These are phyloP conservation scores for Rafetus swinhoei DNA, from an alignment of 2,113 vertebrate genomes.

Conservation along the genomic window DNA sequence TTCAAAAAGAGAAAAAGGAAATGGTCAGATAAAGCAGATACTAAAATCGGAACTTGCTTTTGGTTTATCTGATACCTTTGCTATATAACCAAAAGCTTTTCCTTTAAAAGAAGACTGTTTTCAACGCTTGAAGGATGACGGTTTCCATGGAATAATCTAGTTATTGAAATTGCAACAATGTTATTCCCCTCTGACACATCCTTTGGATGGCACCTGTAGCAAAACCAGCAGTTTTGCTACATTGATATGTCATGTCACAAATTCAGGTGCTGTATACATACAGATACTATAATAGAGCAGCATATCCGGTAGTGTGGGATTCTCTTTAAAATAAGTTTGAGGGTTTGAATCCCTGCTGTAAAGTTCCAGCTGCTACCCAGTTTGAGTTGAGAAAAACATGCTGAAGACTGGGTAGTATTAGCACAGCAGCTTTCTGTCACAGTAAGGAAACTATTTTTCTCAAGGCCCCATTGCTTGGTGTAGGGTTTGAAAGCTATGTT, in stretches of 20 bases:
- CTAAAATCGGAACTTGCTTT: neutral
- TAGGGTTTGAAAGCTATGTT: neutral
- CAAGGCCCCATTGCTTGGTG: slow-evolving; percentile 25
- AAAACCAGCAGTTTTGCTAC: neutral
- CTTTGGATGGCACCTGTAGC: neutral
- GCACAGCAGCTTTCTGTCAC: slow-evolving; percentile 49
- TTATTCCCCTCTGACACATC: neutral
- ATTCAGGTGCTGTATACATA: neutral
- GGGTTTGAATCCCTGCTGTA: slow-evolving; percentile 5
- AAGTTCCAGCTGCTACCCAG: slow-evolving; percentile 5
- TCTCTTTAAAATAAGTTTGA: neutral
- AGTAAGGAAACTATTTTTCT: slow-evolving; percentile 39
- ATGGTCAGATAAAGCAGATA: neutral
- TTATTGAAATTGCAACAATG: neutral
- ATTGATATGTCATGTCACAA: neutral
- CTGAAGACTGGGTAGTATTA: slow-evolving; percentile 44
- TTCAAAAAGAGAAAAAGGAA: neutral
- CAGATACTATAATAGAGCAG: neutral
- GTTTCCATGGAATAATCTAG: neutral
- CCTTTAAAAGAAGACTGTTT: neutral
- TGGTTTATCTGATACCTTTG: neutral
- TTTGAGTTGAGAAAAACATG: slow-evolving; percentile 44
- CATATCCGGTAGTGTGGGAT: neutral
- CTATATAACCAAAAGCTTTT: neutral
- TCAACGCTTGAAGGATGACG: neutral